Conservation (phyloP, 2,113 vertebrate genomes). For the Ptilorrhoa leucosticta region DNA sequence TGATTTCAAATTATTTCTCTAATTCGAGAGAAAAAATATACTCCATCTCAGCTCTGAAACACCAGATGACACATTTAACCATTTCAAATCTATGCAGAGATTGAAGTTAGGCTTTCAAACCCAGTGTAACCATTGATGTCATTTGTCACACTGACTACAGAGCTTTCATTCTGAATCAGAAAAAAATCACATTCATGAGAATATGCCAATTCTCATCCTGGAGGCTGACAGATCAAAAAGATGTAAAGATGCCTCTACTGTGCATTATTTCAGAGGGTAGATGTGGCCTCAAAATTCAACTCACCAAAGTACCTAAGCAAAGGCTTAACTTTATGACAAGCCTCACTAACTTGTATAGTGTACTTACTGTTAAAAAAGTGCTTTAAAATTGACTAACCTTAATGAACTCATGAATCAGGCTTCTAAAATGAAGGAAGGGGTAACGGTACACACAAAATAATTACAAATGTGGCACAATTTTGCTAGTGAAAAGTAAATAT, state of each 20-base stretch:
- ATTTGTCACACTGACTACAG: background rate
- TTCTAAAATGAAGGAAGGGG: background rate
- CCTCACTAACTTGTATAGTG: background rate
- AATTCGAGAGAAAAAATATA: background rate
- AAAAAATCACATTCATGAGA: background rate
- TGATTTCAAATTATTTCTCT: background rate
- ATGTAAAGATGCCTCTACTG: background rate
- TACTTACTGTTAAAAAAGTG: background rate
- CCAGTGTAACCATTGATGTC: background rate
- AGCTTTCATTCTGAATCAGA: background rate
- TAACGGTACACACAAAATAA: background rate
- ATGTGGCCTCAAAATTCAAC: background rate
- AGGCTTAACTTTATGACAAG: background rate
- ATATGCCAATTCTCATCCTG: background rate
- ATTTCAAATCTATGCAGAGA: background rate
- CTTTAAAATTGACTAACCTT: background rate
- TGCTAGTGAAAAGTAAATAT: background rate
- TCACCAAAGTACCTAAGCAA: background rate
- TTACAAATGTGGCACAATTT: background rate
- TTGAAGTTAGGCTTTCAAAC: background rate
- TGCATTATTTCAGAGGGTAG: background rate
- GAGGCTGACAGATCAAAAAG: background rate
- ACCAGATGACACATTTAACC: background rate
- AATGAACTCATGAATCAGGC: background rate
- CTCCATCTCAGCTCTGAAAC: background rate